Conservation (phyloP, 2,888 invertebrate genomes). For the Drosophila prostipennis region DNA sequence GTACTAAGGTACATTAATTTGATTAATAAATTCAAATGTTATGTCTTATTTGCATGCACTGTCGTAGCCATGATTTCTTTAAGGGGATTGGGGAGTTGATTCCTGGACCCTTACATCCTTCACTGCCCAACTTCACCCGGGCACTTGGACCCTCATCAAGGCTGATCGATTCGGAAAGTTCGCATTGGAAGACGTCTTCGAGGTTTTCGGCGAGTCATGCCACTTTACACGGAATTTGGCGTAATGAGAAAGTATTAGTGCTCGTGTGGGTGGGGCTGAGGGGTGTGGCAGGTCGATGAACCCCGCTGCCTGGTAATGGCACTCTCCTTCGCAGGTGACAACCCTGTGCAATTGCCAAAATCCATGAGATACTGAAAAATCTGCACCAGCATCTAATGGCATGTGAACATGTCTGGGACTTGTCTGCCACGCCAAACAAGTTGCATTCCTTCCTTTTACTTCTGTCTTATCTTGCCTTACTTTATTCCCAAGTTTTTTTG, state of each 20-base stretch:
- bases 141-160: conserved; percentile 34
- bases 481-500: conserved; percentile 12
- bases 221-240: conserved; percentile 40
- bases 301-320: background rate
- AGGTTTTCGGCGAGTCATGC: conserved; percentile 38
- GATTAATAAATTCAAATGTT: background rate
- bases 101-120: background rate
- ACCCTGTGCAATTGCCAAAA: conserved; percentile 19
- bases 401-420: conserved; percentile 36
- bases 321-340: conserved; percentile 24
- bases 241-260: conserved; percentile 43
- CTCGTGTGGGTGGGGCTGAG: conserved; percentile 18
- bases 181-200: conserved; percentile 17
- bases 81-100: too few species aligned
- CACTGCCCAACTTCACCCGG: background rate
- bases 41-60: too few species aligned
- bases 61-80: too few species aligned
- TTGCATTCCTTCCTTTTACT: conserved; percentile 19
- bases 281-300: conserved; percentile 28
- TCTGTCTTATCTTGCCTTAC: conserved; percentile 5
- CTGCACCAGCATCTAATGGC: conserved; percentile 35
- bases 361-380: conserved; percentile 1
- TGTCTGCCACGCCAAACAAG: conserved; percentile 47
- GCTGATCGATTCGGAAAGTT: conserved; percentile 46
- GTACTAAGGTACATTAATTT: background rate